A percentile compares a stretch with the other conserved stretches of the same genome.
Evolutionary conservation across 2,888 invertebrate genomes (phyloP).

Genomic region (Phyto melanocephala): DNA sequence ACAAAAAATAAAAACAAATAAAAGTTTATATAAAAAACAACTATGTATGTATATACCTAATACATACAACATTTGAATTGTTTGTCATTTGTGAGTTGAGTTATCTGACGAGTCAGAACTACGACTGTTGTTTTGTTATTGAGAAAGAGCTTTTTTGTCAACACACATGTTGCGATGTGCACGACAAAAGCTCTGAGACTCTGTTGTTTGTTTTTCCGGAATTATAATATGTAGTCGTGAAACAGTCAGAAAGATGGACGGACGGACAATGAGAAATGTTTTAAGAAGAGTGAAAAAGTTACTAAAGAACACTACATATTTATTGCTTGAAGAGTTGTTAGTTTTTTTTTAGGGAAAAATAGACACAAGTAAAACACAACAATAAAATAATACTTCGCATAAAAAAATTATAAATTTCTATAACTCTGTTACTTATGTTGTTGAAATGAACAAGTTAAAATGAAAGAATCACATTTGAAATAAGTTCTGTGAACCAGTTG

Average conservation of each 20-base stretch:
- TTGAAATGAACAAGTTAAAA: no score
- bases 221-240: neutral
- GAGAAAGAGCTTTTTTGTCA: constrained; percentile 56
- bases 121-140: constrained; percentile 51
- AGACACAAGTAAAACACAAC: no score
- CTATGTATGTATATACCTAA: neutral
- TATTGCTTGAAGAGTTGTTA: neutral
- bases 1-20: constrained; percentile 19
- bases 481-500: no score
- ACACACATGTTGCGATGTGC: neutral
- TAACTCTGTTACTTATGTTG: no score
- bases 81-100: constrained; percentile 72
- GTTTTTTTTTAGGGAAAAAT: no score
- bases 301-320: neutral
- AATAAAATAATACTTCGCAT: no score
- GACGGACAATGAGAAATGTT: neutral
- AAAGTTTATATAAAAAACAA: neutral
- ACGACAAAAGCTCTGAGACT: constrained; percentile 44
- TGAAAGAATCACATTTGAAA: no score
- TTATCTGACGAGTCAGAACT: constrained; percentile 53
- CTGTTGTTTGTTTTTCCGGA: neutral
- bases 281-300: neutral
- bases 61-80: constrained; percentile 65
- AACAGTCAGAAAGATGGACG: neutral
- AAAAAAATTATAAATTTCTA: no score